These are phyloP conservation scores for Reticulitermes lucifugus DNA, from an alignment of 2,888 invertebrate species.

Conservation along the genomic window DNA sequence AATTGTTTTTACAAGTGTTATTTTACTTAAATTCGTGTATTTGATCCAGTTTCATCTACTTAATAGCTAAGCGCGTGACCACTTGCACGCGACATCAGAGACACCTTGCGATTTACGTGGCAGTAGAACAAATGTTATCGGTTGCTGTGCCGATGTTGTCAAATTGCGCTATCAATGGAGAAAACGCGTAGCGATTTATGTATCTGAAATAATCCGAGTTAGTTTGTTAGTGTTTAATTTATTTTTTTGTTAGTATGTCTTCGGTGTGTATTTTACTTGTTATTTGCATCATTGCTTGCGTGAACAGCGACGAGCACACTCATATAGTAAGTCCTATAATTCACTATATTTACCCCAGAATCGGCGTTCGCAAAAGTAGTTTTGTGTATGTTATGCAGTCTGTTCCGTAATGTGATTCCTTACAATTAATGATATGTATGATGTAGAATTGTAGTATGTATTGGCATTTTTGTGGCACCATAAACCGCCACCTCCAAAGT, in stretches of 20 bases:
- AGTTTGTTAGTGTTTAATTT: constrained; percentile 44
- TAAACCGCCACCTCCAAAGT: not conserved
- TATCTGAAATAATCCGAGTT: constrained; percentile 49
- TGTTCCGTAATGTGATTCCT: too few species aligned
- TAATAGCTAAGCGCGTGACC: not conserved
- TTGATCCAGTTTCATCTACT: not conserved
- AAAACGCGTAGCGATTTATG: constrained; percentile 39
- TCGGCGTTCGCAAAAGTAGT: constrained; percentile 43
- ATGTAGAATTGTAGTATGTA: too few species aligned
- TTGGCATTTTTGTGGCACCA: not conserved
- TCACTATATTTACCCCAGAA: constrained; percentile 18
- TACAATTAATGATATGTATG: too few species aligned
- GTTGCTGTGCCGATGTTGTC: constrained; percentile 52
- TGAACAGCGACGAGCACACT: constrained; percentile 78
- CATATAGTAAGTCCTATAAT: constrained; percentile 74
- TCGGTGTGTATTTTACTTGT: constrained; percentile 43
- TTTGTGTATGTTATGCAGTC: not conserved
- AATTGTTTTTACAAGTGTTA: too few species aligned
- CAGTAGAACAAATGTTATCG: constrained; percentile 41
- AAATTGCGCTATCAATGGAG: constrained; percentile 51
- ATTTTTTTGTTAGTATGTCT: constrained; percentile 50
- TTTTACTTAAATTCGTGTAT: too few species aligned
- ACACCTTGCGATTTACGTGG: constrained; percentile 52
- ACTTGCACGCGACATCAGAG: constrained; percentile 39
- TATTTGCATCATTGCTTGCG: constrained; percentile 51